These are phyloP conservation scores for Clitarchus hookeri DNA, from an alignment of 2,888 invertebrate genomes.

Conservation along the genomic window DNA sequence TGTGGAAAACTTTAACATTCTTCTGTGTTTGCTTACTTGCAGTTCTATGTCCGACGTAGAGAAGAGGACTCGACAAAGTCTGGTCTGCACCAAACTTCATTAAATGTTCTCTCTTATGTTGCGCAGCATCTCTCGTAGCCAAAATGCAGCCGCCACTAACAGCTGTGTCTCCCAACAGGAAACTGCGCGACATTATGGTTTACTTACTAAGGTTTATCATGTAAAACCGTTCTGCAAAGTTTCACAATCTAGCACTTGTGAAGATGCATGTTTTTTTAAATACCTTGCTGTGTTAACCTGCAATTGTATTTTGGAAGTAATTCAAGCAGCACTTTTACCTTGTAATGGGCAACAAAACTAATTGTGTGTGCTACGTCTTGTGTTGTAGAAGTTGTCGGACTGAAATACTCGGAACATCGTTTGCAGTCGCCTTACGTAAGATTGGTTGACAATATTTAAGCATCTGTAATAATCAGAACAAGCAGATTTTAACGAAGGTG, in stretches of 20 bases:
- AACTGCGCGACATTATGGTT: neutral
- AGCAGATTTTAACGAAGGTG: neutral
- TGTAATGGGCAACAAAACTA: neutral
- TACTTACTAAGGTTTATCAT: neutral
- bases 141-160: neutral
- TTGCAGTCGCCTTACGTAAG: conserved; percentile 14
- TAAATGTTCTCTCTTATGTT: neutral
- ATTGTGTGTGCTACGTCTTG: conserved; percentile 7
- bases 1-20: neutral
- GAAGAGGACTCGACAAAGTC: neutral
- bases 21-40: neutral
- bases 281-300: neutral
- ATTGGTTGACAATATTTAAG: conserved; percentile 5
- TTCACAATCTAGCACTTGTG: neutral
- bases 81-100: neutral
- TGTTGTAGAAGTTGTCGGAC: conserved; percentile 9
- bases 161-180: neutral
- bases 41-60: neutral
- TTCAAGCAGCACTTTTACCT: neutral
- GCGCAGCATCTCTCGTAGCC: conserved; percentile 6
- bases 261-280: neutral
- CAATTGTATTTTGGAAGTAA: neutral
- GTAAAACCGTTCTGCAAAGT: neutral
- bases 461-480: neutral
- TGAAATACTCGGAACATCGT: conserved; percentile 1